These are phyloP conservation scores for Dasypogon diadema DNA, from an alignment of 2,888 invertebrate genomes.

Conservation along the genomic window DNA sequence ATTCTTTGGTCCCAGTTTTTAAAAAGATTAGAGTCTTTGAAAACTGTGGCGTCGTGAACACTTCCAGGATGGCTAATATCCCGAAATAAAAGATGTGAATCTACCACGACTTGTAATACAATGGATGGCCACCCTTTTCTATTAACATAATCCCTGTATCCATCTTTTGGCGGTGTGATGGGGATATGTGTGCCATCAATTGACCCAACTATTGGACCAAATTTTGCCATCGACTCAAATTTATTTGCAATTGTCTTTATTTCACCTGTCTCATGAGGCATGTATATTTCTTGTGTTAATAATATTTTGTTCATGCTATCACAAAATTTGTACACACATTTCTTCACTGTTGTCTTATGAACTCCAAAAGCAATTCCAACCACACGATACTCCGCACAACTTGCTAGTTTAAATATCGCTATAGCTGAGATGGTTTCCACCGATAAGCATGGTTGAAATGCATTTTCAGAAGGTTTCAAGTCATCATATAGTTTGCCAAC, in stretches of 20 bases:
- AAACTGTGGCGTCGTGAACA: slow-evolving; percentile 1
- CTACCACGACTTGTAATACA: no score
- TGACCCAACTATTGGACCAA: background rate
- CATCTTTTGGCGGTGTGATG: background rate
- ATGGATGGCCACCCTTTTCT: no score
- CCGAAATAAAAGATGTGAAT: slow-evolving; percentile 16
- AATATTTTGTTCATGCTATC: background rate
- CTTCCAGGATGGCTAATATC: slow-evolving; percentile 13
- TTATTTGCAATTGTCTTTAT: no score
- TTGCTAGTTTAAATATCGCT: no score
- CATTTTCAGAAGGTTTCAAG: no score
- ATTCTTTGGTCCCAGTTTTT: slow-evolving; percentile 8
- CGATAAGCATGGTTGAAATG: no score
- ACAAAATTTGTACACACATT: slow-evolving; percentile 3
- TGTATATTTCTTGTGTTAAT: background rate
- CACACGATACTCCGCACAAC: slow-evolving; percentile 2
- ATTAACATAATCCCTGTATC: slow-evolving; percentile 35
- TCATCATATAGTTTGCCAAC: no score
- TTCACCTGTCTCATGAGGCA: background rate
- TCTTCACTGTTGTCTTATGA: slow-evolving; percentile 12
- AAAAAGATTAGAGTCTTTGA: slow-evolving; percentile 2
- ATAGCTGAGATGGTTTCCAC: no score
- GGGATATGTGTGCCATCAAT: slow-evolving; percentile 25
- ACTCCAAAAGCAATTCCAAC: slow-evolving; percentile 23
- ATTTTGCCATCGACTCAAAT: no score